Evolutionary conservation across 2,888 invertebrate species (phyloP).

Genomic region (Ligdia adustata): DNA sequence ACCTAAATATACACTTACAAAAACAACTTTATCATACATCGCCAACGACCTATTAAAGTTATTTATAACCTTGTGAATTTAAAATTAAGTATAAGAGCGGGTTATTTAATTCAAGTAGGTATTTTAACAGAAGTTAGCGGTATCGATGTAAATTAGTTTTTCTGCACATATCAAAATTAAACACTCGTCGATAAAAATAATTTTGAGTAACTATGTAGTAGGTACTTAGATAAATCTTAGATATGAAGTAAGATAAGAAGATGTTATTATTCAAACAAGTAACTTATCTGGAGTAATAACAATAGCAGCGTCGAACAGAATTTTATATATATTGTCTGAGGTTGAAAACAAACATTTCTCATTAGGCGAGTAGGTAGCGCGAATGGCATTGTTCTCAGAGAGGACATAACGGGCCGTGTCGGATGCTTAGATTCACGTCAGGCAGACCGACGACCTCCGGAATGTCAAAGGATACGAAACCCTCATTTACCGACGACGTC

Average conservation of each 20-base stretch:
- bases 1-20: slow-evolving; percentile 21
- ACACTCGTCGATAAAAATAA: slow-evolving; percentile 4
- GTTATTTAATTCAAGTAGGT: no score
- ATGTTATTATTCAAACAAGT: slow-evolving; percentile 57
- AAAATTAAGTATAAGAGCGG: no score
- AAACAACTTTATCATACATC: slow-evolving; percentile 24
- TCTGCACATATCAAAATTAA: no score
- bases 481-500: slow-evolving; percentile 14
- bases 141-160: no score
- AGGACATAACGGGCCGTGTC: slow-evolving; percentile 79
- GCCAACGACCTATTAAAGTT: slow-evolving; percentile 18
- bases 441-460: slow-evolving; percentile 67
- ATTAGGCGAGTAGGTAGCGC: slow-evolving; percentile 76
- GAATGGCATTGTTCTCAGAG: slow-evolving; percentile 75
- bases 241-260: slow-evolving; percentile 33
- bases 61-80: slow-evolving; percentile 6
- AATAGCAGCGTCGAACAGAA: slow-evolving; percentile 67
- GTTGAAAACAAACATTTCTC: slow-evolving; percentile 81
- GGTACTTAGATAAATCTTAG: slow-evolving; percentile 4
- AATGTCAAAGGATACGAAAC: slow-evolving; percentile 39
- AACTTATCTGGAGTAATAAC: slow-evolving; percentile 60
- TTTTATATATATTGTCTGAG: slow-evolving; percentile 73
- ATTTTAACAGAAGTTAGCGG: no score
- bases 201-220: slow-evolving; percentile 9
- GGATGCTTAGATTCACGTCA: slow-evolving; percentile 77